Evolutionary conservation across 2,113 vertebrate species (phyloP), one percentile per base, ranked within the genome.

Genomic region (Grus americana): DNA sequence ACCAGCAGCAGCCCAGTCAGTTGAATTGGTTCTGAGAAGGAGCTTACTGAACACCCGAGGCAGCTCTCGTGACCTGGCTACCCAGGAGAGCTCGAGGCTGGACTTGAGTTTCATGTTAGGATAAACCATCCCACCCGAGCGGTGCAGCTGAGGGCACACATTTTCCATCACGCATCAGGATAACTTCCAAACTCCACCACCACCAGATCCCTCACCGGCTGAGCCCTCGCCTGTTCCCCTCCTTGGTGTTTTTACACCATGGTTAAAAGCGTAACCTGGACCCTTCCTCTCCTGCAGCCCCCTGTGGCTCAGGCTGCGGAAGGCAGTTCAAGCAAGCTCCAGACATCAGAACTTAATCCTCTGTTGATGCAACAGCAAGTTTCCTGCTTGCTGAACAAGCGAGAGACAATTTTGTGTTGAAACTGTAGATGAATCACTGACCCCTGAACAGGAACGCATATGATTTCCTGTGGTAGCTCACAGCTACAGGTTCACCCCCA

Each of bases 341-440:
- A 42, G 87, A 72, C 44, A 7, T 92, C 90, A 96, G 95, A 93
- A 86, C 57, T 91, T 96, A 96, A 96, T 95, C 93, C 81, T 40
- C 23, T 78, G 80, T 85, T 94, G 95, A 74, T 78, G 87, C 82
- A 94, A 95, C 72, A 93, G 62, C 83, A 95, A 95, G 38, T 50
- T 95, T 92, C 54, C 70, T 78, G 88, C 92, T 82, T 84, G 92
- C 83, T 90, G 74, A 92, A 90, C 36, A 59, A 92, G 82, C 27
- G 44, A 54, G 50, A 75, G 52, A 93, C 32, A 49, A 91, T 52
- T 75, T 38, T 5, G 12, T 88, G 57, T 85, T 91, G 86, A 86
- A 92, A 91, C 38, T 17, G 32, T 11, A 46, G 87, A 38, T 54
- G 59, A 91, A 92, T 89, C 83, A 54, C 44, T 91, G 86, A 74